phyloP scores from a whole-genome alignment of 2,113 vertebrate species.

The Grus americana region DNA sequence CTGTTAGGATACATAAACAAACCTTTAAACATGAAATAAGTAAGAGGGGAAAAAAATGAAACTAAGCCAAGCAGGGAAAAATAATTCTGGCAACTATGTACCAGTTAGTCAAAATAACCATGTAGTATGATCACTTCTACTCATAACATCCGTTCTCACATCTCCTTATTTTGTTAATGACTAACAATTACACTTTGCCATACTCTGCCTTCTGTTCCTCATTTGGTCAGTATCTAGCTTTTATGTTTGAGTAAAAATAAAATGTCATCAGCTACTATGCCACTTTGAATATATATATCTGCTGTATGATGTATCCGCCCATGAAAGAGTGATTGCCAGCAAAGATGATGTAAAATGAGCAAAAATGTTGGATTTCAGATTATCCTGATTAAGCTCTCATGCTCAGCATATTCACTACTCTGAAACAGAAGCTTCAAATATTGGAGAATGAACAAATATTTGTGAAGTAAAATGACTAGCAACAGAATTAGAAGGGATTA shows the following conservation, averaged over 20 bases:
- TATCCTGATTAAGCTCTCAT: not conserved
- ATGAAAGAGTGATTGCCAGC: not conserved
- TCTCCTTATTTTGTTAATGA: not conserved
- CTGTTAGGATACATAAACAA: constrained; percentile 21
- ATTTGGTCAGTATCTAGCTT: not conserved
- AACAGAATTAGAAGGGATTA: not conserved
- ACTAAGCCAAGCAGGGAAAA: not conserved
- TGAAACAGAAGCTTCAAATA: not conserved
- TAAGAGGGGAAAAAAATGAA: not conserved
- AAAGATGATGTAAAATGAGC: not conserved
- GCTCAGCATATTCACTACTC: not conserved
- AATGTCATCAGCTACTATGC: not conserved
- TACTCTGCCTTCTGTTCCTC: not conserved
- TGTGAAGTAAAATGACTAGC: not conserved
- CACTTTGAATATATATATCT: not conserved
- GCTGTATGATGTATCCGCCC: not conserved
- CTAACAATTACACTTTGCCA: not conserved
- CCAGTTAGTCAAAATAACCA: not conserved
- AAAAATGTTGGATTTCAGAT: not conserved
- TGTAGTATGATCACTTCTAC: not conserved
- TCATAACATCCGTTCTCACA: not conserved
- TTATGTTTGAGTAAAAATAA: not conserved
- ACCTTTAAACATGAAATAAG: not conserved
- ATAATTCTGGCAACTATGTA: not conserved
- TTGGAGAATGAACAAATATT: not conserved